Base-by-base conservation (phyloP, 2,113 vertebrate species). In the Pica pica region DNA sequence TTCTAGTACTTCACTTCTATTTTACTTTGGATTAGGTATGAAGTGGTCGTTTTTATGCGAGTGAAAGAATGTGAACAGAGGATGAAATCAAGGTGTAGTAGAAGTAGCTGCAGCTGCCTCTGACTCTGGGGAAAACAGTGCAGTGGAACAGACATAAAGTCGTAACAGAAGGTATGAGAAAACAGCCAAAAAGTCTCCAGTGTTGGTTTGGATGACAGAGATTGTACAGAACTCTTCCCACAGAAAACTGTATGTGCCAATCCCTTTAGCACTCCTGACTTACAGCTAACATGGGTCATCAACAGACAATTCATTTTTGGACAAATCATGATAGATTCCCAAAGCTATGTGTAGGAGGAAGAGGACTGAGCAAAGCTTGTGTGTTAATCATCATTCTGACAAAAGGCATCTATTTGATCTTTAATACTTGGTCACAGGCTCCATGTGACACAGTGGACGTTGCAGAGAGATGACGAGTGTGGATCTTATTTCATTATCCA, bases 361-460 rank as follows among this genome's bases (percentile, higher is more conserved):
- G 11, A 78, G 60, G 73, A 77, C 77, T 94, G 85, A 95, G 83
- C 86, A 89, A 89, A 63, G 50, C 76, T 73, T 80, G 20, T 20
- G 75, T 63, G 87, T 89, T 96, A 96, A 96, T 96, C 93, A 94
- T 85, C 85, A 39, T 69, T 85, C 59, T 89, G 70, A 96, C 69
- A 96, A 95, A 92, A 85, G 31, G 41, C 74, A 7, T 89, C 64
- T 69, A 77, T 95, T 64, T 90, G 79, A 88, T 93, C 86, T 90
- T 87, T 89, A 82, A 39, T 92, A 63, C 35, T 77, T 83, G 94
- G 94, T 93, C 84, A 74, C 57, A 70, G 74, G 42, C 53, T 89
- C 89, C 21, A 16, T 56, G 80, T 94, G 95, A 96, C 87, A 94
- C 12, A 14, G 75, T 94, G 93, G 97, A 95, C 84, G 4, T 93